phyloP scores from a whole-genome alignment of 2,113 vertebrate species.

The Pimephales promelas region DNA sequence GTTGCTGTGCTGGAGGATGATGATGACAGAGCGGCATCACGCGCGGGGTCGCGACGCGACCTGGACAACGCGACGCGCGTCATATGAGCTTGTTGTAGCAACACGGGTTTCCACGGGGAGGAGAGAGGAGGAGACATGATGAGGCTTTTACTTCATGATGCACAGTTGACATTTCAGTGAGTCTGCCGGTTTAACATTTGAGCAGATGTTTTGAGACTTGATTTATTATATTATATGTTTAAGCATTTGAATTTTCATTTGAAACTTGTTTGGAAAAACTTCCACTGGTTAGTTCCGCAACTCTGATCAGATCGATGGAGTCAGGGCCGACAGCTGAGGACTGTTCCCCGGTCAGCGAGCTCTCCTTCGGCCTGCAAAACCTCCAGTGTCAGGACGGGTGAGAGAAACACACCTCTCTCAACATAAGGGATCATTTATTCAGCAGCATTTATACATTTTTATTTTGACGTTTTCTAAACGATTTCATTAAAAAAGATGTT shows the following conservation, averaged over 20 bases:
- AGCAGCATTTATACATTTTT: background rate
- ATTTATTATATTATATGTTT: too few species aligned
- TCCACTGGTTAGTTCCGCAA: background rate
- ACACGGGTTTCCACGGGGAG: slow-evolving; percentile 52
- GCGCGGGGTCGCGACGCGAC: background rate
- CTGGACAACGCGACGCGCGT: background rate
- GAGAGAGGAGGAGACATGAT: background rate
- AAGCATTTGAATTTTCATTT: too few species aligned
- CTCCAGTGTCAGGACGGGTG: slow-evolving; percentile 62
- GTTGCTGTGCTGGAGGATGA: background rate
- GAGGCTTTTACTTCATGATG: background rate
- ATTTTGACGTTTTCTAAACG: background rate
- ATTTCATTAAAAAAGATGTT: too few species aligned
- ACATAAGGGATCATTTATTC: background rate
- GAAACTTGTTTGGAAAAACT: too few species aligned
- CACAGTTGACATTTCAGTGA: too few species aligned
- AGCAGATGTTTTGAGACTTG: too few species aligned
- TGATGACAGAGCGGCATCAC: background rate
- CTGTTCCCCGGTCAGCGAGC: slow-evolving; percentile 59
- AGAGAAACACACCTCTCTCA: background rate
- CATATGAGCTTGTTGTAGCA: slow-evolving; percentile 59
- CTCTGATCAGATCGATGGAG: background rate
- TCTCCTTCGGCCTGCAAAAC: slow-evolving; percentile 56
- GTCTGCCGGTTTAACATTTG: too few species aligned
- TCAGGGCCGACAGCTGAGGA: slow-evolving; percentile 37